Conservation (phyloP, 2,888 invertebrate genomes). For the Dinocampus coccinellae region DNA sequence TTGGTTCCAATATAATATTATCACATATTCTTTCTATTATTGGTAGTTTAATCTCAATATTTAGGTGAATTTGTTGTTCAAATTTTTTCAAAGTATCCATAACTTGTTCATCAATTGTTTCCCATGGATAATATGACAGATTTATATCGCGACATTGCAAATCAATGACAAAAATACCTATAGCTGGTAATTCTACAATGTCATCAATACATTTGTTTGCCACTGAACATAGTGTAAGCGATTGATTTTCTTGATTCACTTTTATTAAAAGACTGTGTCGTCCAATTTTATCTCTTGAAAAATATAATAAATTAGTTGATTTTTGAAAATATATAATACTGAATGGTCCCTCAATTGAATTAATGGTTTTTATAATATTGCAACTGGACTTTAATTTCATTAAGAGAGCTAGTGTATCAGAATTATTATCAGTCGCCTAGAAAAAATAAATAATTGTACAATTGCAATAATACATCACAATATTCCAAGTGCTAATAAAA, state of each 20-base stretch:
- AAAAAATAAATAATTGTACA: background rate
- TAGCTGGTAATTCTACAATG: constrained; percentile 76
- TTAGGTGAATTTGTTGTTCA: constrained; percentile 57
- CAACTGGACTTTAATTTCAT: constrained; percentile 48
- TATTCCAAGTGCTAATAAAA: constrained; percentile 23
- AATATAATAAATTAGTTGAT: constrained; percentile 75
- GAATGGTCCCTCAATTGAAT: constrained; percentile 83
- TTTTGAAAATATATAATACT: constrained; percentile 84
- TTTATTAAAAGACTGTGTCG: constrained; percentile 85
- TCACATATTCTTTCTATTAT: constrained; percentile 59
- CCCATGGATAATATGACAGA: constrained; percentile 70
- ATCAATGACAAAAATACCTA: constrained; percentile 73
- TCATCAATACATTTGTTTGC: constrained; percentile 68
- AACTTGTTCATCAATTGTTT: constrained; percentile 60
- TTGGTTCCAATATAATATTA: constrained; percentile 65
- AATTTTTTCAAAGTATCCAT: constrained; percentile 62
- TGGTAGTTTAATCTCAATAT: constrained; percentile 58
- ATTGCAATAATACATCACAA: background rate
- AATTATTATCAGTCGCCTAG: constrained; percentile 40
- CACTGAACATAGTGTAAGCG: constrained; percentile 57
- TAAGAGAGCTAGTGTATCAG: constrained; percentile 51
- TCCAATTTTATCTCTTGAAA: constrained; percentile 88
- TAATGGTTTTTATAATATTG: constrained; percentile 71
- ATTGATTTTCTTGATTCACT: constrained; percentile 52
- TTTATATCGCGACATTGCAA: constrained; percentile 63